Conservation (phyloP, 2,888 invertebrate species). For the Diaprepes abbreviatus region DNA sequence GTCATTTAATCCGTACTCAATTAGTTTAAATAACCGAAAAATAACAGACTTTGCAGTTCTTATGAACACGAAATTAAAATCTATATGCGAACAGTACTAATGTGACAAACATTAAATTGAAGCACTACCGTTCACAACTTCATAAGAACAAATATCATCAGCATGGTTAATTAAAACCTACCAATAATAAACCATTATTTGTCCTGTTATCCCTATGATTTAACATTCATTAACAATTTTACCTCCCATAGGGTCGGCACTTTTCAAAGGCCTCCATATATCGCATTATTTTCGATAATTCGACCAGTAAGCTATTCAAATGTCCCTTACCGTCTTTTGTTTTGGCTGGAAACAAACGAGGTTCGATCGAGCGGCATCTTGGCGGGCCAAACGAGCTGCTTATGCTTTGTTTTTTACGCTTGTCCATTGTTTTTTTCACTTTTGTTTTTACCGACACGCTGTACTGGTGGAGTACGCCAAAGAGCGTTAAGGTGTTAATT, state of each 20-base stretch:
- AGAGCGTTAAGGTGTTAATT: constrained; percentile 1
- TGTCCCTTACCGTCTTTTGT: constrained; percentile 35
- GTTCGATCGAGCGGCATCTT: constrained; percentile 6
- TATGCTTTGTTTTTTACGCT: constrained; percentile 4
- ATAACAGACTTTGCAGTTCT: too few relatives aligned
- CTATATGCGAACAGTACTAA: too few relatives aligned
- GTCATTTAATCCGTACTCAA: too few relatives aligned
- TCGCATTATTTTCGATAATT: constrained; percentile 41
- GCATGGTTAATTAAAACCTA: background rate
- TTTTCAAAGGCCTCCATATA: constrained; percentile 30
- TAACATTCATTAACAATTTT: constrained; percentile 12
- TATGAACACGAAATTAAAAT: too few relatives aligned
- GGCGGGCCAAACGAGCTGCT: constrained; percentile 8
- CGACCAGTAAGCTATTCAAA: constrained; percentile 37
- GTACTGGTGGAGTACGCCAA: background rate
- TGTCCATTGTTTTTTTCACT: constrained; percentile 5
- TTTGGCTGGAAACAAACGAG: constrained; percentile 25
- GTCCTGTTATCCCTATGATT: constrained; percentile 9
- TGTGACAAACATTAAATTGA: background rate
- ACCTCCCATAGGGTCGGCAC: constrained; percentile 31
- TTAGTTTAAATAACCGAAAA: too few relatives aligned
- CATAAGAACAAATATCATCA: background rate
- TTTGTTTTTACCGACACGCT: constrained; percentile 17
- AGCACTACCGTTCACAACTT: background rate
- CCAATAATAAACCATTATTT: constrained; percentile 15